phyloP scores from a whole-genome alignment of 2,113 vertebrate species.

The Microcebus jonahi region DNA sequence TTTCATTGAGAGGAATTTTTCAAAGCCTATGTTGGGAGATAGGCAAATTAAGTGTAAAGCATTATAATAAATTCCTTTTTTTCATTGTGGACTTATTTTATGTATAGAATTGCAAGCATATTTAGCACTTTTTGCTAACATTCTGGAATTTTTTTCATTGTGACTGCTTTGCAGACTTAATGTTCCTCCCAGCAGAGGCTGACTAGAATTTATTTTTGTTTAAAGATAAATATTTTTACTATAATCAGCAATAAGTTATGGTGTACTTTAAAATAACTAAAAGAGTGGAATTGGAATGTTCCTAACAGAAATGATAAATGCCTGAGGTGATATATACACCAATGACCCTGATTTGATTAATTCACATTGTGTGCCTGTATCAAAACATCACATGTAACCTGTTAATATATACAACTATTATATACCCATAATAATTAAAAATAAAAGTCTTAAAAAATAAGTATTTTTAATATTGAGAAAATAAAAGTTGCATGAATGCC shows the following conservation, averaged over 20 bases:
- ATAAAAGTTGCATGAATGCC: neutral
- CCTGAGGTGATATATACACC: no score
- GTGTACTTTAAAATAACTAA: no score
- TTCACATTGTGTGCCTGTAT: no score
- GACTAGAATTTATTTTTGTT: neutral
- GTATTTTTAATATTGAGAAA: slow-evolving; percentile 14
- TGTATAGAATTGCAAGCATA: neutral
- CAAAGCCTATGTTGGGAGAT: neutral
- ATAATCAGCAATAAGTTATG: no score
- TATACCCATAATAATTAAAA: no score
- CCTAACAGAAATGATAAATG: no score
- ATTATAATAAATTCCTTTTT: neutral
- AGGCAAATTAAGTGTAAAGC: neutral
- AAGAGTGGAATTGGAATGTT: no score
- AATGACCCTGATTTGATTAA: no score
- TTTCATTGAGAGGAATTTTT: neutral
- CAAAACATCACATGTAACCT: no score
- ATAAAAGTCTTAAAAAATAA: neutral
- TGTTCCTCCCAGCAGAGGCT: neutral
- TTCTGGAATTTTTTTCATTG: neutral
- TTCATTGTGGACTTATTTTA: neutral
- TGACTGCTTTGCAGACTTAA: neutral
- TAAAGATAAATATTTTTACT: slow-evolving; percentile 25
- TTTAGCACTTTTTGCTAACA: neutral
- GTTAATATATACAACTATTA: no score